Conservation (phyloP, 1,140 invertebrate species). For the Spodoptera frugiperda region DNA sequence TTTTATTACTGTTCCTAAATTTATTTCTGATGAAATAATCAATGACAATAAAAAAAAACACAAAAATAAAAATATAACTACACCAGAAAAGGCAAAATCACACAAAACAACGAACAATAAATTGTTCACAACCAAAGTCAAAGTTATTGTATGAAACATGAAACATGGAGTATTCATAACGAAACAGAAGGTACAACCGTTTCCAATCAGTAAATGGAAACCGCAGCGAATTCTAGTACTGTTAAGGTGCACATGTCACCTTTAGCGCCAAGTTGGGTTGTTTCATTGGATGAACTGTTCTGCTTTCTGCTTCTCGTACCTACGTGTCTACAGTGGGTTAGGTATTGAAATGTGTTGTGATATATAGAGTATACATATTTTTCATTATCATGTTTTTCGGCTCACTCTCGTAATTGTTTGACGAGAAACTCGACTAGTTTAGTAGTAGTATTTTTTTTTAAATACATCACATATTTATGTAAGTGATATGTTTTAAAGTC, state of each 20-base stretch:
- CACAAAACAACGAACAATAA: not conserved
- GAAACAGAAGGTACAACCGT: not conserved
- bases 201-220: constrained; percentile 48
- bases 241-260: constrained; percentile 62
- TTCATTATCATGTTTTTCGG: too few relatives aligned
- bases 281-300: constrained; percentile 38
- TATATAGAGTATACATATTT: too few relatives aligned
- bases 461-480: too few relatives aligned
- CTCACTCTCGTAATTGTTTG: too few relatives aligned
- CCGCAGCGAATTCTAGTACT: constrained; percentile 51
- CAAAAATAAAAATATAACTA: not conserved
- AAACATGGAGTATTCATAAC: constrained; percentile 12
- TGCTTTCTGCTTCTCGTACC: not conserved
- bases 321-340: not conserved
- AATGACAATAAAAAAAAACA: too few relatives aligned
- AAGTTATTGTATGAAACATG: not conserved
- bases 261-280: constrained; percentile 55
- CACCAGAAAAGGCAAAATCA: not conserved
- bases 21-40: too few relatives aligned
- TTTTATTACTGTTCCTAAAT: too few relatives aligned
- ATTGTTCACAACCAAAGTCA: not conserved
- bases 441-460: too few relatives aligned
- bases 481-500: too few relatives aligned
- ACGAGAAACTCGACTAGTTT: too few relatives aligned
- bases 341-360: too few relatives aligned